A percentile compares a stretch with the other conserved stretches of the same genome.
Conservation (phyloP, 2,888 invertebrate genomes). For the Campopleginae sp. region DNA sequence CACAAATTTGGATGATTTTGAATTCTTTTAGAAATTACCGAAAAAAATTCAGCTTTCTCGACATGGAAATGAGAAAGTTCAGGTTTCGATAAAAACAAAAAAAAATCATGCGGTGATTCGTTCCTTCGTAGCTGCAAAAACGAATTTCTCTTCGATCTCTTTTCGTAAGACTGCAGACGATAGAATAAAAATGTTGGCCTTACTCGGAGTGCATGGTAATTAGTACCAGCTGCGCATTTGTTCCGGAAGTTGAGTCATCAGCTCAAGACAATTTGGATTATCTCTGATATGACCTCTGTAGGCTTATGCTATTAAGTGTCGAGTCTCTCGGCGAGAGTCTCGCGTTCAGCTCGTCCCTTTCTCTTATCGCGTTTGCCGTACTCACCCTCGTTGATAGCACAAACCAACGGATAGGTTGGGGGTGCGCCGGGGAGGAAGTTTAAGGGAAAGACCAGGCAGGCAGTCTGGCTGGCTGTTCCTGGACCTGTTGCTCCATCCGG, state of each 20-base stretch:
- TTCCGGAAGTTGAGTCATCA: not conserved
- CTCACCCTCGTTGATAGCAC: slow-evolving; percentile 25
- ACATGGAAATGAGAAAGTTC: too few relatives aligned
- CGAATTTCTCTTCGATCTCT: not conserved
- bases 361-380: slow-evolving; percentile 19
- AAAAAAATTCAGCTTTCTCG: too few relatives aligned
- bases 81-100: too few relatives aligned
- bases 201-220: not conserved
- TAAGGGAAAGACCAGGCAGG: slow-evolving; percentile 45
- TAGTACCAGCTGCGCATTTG: not conserved
- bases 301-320: slow-evolving; percentile 29
- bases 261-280: slow-evolving; percentile 13
- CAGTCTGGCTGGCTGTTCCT: slow-evolving; percentile 15
- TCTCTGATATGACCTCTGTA: slow-evolving; percentile 10
- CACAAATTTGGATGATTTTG: too few relatives aligned
- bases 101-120: not conserved
- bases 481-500: slow-evolving; percentile 62
- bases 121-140: not conserved
- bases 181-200: not conserved
- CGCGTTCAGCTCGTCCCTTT: slow-evolving; percentile 44
- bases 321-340: slow-evolving; percentile 20
- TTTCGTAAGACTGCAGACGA: not conserved
- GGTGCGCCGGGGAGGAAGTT: slow-evolving; percentile 3
- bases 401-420: slow-evolving; percentile 37
- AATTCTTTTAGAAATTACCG: too few relatives aligned